phyloP scores from a whole-genome alignment of 2,113 vertebrate species.

The Tretioscincus oriximinensis region DNA sequence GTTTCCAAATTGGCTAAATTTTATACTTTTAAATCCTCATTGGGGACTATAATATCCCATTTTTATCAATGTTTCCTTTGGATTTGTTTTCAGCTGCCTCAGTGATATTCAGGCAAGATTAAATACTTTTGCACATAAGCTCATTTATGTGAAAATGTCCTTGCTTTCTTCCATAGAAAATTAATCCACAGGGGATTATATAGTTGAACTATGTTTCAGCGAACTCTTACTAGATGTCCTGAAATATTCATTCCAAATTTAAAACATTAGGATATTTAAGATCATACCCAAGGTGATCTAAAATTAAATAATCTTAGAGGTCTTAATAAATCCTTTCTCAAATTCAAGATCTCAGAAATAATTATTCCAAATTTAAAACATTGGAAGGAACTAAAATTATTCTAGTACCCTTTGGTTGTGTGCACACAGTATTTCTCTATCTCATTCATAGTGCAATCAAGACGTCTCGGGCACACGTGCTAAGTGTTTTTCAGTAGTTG shows the following conservation, averaged over 20 bases:
- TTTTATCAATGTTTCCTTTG: constrained; percentile 42
- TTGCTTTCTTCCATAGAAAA: constrained; percentile 30
- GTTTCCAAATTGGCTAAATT: constrained; percentile 23
- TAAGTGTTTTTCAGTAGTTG: too few species aligned
- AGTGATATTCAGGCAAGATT: constrained; percentile 48
- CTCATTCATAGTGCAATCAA: too few species aligned
- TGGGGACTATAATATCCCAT: background rate
- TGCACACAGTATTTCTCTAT: too few species aligned
- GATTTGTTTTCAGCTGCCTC: constrained; percentile 30
- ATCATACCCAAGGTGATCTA: background rate
- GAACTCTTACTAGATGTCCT: constrained; percentile 10
- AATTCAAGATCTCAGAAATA: too few species aligned
- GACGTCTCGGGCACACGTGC: too few species aligned
- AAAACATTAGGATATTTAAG: constrained; percentile 24
- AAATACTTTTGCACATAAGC: constrained; percentile 59
- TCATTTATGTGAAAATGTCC: constrained; percentile 35
- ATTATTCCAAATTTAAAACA: too few species aligned
- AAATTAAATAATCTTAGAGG: too few species aligned
- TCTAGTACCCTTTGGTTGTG: too few species aligned
- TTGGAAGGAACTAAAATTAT: too few species aligned
- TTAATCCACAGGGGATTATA: constrained; percentile 34
- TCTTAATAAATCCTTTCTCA: too few species aligned
- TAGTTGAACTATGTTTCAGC: constrained; percentile 27
- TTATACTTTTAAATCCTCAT: constrained; percentile 35
- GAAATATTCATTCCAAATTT: constrained; percentile 41